Conservation (phyloP, 2,113 vertebrate genomes). For the Turnix velox region DNA sequence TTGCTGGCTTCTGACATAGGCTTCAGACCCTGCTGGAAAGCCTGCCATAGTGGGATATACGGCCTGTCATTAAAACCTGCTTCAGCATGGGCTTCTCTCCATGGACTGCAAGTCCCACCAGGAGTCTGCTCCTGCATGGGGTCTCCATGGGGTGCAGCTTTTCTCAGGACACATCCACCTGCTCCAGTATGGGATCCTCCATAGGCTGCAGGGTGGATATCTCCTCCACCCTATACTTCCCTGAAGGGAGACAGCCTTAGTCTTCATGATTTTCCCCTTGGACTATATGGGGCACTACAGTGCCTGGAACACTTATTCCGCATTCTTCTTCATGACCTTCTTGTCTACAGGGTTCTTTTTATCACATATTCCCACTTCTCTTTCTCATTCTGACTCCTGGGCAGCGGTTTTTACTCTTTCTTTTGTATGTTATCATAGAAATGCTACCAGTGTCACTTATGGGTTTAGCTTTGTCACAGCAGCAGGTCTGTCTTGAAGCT, state of each 20-base stretch:
- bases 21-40: neutral
- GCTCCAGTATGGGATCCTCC: neutral
- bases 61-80: neutral
- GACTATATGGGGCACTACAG: neutral
- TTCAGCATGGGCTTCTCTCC: neutral
- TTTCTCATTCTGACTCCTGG: neutral
- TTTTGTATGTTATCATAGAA: neutral
- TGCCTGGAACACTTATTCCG: neutral
- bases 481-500: fast-evolving
- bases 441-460: fast-evolving
- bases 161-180: neutral
- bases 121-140: neutral
- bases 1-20: neutral
- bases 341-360: neutral
- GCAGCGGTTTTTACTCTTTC: neutral
- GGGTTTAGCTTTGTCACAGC: neutral
- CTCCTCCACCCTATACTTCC: neutral
- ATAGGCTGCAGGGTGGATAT: neutral
- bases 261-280: neutral
- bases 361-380: neutral
- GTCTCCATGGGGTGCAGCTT: neutral
- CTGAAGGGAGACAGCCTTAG: too few relatives aligned
- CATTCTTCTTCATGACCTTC: neutral
- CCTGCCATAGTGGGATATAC: neutral
- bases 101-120: neutral